phyloP scores from a whole-genome alignment of 2,113 vertebrate species.

The Myiozetetes cayanensis region DNA sequence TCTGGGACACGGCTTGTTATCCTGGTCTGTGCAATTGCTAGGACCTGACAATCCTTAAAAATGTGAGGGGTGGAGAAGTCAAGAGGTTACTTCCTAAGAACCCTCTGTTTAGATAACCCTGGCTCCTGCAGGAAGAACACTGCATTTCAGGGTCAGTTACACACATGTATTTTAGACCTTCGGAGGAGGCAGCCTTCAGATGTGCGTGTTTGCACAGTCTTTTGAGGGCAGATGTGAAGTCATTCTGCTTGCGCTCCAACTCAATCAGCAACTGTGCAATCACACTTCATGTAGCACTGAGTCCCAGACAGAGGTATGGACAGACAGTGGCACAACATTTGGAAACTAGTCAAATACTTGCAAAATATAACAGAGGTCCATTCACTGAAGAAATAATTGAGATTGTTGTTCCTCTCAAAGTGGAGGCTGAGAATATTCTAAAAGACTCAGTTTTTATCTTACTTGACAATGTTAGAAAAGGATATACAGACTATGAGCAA shows the following conservation, averaged over 20 bases:
- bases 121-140: neutral
- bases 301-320: neutral
- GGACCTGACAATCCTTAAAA: neutral
- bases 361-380: neutral
- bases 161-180: neutral
- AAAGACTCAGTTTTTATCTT: neutral
- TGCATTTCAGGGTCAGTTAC: slow-evolving; percentile 7
- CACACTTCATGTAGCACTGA: neutral
- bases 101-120: slow-evolving; percentile 18
- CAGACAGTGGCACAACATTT: neutral
- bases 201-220: neutral
- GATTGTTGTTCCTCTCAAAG: neutral
- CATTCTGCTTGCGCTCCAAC: neutral
- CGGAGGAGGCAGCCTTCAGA: neutral
- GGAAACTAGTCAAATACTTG: neutral
- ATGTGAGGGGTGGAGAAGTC: neutral
- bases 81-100: neutral
- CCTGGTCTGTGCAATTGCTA: neutral
- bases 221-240: neutral
- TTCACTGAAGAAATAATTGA: neutral
- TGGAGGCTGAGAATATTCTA: neutral
- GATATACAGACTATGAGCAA: neutral
- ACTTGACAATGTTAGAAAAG: neutral
- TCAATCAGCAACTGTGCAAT: neutral
- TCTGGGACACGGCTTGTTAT: neutral